Evolutionary conservation across 2,888 invertebrate species (phyloP).

Genomic region (Steromphala cineraria): DNA sequence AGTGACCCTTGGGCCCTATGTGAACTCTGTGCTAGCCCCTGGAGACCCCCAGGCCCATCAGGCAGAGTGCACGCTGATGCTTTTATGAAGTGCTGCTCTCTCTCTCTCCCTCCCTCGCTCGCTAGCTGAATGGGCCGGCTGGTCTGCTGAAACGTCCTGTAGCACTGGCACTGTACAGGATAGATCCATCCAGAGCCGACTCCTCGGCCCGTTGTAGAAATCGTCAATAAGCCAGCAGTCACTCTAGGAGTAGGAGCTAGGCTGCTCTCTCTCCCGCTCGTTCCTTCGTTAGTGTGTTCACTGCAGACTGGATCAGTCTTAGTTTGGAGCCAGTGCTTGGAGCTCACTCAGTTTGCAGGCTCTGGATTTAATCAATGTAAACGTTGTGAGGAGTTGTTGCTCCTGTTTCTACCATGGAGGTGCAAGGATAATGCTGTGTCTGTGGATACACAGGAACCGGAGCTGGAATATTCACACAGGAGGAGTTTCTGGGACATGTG

Average conservation of each 20-base stretch:
- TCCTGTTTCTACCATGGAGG: neutral
- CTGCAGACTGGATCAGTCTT: neutral
- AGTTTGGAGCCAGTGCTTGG: too few species aligned
- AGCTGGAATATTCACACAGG: neutral
- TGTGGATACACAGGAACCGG: neutral
- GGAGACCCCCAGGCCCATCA: neutral
- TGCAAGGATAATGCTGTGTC: neutral
- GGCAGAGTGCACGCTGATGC: neutral
- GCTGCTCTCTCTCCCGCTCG: neutral
- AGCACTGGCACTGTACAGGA: too few species aligned
- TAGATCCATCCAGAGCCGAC: neutral
- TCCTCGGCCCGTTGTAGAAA: neutral
- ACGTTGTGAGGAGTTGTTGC: neutral
- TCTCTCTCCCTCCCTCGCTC: neutral
- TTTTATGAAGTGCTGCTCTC: neutral
- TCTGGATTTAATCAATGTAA: neutral
- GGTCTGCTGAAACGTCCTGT: too few species aligned
- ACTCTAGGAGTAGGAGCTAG: neutral
- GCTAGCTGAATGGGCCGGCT: neutral
- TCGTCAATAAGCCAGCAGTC: slow-evolving; percentile 5
- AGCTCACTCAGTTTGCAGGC: too few species aligned
- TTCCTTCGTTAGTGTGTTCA: neutral
- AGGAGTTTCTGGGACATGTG: neutral
- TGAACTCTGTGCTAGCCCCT: neutral
- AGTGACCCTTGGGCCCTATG: slow-evolving; percentile 1